Conservation (phyloP, 2,888 invertebrate genomes). For the Liodrosophila aerea region DNA sequence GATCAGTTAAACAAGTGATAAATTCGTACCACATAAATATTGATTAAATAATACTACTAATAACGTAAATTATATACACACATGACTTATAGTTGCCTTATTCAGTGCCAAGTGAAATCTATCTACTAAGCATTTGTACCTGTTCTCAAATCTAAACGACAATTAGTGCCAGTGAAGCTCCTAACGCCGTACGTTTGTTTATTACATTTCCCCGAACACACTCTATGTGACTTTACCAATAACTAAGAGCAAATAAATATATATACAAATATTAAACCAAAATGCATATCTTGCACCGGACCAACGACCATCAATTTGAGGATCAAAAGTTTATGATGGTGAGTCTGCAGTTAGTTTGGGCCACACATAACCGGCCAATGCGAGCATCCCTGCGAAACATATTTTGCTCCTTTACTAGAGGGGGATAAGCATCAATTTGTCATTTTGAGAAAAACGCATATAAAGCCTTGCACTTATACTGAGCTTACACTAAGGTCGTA, state of each 20-base stretch:
- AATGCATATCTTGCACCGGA: slow-evolving; percentile 82
- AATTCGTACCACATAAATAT: slow-evolving; percentile 2
- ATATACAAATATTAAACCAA: slow-evolving; percentile 21
- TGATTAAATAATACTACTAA: neutral
- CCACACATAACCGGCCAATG: too few relatives aligned
- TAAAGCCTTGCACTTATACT: too few relatives aligned
- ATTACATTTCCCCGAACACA: slow-evolving; percentile 12
- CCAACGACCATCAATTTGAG: slow-evolving; percentile 82
- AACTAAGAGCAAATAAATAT: slow-evolving; percentile 11
- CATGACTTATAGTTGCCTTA: slow-evolving; percentile 67
- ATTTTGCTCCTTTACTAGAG: too few relatives aligned
- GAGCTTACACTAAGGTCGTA: too few relatives aligned
- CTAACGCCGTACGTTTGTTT: slow-evolving; percentile 14
- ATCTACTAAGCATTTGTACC: slow-evolving; percentile 64
- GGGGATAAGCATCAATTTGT: too few relatives aligned
- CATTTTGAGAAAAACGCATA: too few relatives aligned
- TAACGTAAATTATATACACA: slow-evolving; percentile 23
- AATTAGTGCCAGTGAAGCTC: slow-evolving; percentile 31
- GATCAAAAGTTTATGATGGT: slow-evolving; percentile 83
- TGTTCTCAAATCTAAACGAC: slow-evolving; percentile 46
- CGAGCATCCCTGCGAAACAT: too few relatives aligned
- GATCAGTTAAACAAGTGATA: slow-evolving; percentile 21
- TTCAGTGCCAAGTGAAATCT: slow-evolving; percentile 63
- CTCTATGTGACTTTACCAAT: slow-evolving; percentile 43
- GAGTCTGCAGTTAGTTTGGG: slow-evolving; percentile 49